Conservation (phyloP, 1,140 invertebrate species). For the Zaprionus tsacasi region DNA sequence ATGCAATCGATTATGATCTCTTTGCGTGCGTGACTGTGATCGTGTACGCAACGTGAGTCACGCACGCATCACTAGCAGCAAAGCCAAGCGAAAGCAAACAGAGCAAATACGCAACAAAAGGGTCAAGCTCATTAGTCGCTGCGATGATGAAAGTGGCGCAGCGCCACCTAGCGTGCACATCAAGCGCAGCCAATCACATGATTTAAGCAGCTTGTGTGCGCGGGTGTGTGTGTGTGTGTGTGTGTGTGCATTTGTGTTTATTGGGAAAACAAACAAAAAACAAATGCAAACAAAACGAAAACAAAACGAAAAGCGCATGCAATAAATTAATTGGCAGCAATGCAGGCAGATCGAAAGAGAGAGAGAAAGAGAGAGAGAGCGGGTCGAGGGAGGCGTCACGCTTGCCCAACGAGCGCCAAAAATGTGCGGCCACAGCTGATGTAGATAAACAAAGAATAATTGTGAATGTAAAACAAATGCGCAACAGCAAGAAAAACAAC, state of each 20-base stretch:
- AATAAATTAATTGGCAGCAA: constrained; percentile 54
- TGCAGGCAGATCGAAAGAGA: not conserved
- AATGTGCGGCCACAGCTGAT: constrained; percentile 22
- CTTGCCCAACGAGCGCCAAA: constrained; percentile 23
- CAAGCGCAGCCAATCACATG: constrained; percentile 37
- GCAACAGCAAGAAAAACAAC: constrained; percentile 15
- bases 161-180: constrained; percentile 34
- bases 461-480: constrained; percentile 32
- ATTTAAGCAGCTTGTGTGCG: not conserved
- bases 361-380: not conserved
- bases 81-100: constrained; percentile 11
- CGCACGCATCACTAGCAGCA: constrained; percentile 28
- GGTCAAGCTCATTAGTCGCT: constrained; percentile 47
- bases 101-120: constrained; percentile 19
- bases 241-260: constrained; percentile 34
- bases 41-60: not conserved
- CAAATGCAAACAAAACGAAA: constrained; percentile 44
- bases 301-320: constrained; percentile 51
- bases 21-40: not conserved
- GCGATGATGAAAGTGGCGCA: constrained; percentile 43
- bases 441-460: constrained; percentile 38
- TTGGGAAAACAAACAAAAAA: constrained; percentile 50
- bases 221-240: not conserved
- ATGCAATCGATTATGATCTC: not conserved
- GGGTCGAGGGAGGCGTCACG: not conserved